Evolutionary conservation across 2,888 invertebrate species (phyloP), one percentile per base, ranked within the genome.

Genomic region (Morpho helenor): DNA sequence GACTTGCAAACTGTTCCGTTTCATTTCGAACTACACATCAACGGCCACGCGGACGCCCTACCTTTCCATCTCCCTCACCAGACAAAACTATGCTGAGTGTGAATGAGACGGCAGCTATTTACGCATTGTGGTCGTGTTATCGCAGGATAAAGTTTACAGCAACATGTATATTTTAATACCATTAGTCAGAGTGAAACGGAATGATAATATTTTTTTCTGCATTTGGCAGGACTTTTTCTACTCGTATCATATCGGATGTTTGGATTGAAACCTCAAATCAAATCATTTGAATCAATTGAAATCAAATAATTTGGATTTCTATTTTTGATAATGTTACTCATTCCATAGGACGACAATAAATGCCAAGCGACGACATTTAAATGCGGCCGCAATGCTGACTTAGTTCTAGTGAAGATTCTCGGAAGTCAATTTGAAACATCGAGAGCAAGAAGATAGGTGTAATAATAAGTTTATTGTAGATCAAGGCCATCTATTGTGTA

Each of bases 1-100:
- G 84, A 85, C 88, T 90, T 80, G 88, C 88, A 87, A 88, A 90
- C 89, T 89, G 88, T 81, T 86, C 79, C 75, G 79, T 80, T 80
- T 78, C 77, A 79, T 80, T 85, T 82, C 79, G 74, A 83, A 79
- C 82, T 80, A 82, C 82, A 84, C 83, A 77, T 77, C 84, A 82
- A 81, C 78, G 84, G 82, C 87, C 84, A 83, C 86, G 80, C 84
- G 84, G 82, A 80, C 82, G 81, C 85, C 84, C 81, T 83, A 77
- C 85, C 83, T 79, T 71, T 77, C 84, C 76, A 70, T 87, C 87
- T 87, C 88, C 69, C 83, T 90, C 87, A 74, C 76, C 70, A 68
- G 69, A 64, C 64, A 66, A 69, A 74, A 79, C 75, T 69, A 63
- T 59, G 63, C 68, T 70, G 67, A 59, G 80, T 63, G 68, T 63